Conservation (phyloP, 2,888 invertebrate genomes). For the Tyria jacobaeae region DNA sequence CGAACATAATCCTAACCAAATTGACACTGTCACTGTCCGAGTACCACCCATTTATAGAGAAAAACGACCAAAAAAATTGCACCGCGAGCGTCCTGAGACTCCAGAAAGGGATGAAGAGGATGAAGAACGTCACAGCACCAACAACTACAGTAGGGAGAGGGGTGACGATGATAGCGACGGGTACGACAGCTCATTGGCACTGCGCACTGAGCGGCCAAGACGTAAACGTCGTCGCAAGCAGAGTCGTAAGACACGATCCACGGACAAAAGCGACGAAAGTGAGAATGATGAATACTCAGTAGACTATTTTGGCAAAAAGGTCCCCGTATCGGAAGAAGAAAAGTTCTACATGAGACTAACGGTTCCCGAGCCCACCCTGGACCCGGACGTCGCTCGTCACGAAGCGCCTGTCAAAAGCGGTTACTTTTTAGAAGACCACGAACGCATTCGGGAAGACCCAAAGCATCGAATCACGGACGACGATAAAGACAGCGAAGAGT, state of each 20-base stretch:
- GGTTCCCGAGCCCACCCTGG: constrained; percentile 71
- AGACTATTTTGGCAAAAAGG: constrained; percentile 75
- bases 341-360: constrained; percentile 64
- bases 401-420: constrained; percentile 58
- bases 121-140: constrained; percentile 44
- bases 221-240: constrained; percentile 71
- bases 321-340: constrained; percentile 75
- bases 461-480: constrained; percentile 53
- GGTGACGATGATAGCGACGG: constrained; percentile 60
- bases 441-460: constrained; percentile 69
- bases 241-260: constrained; percentile 64
- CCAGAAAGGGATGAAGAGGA: constrained; percentile 61
- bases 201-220: constrained; percentile 63
- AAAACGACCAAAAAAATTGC: constrained; percentile 77
- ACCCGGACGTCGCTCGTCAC: constrained; percentile 69
- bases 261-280: constrained; percentile 40
- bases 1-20: constrained; percentile 81
- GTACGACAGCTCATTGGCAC: constrained; percentile 61
- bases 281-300: constrained; percentile 61
- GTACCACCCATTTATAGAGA: constrained; percentile 82
- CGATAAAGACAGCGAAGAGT: constrained; percentile 38
- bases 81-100: constrained; percentile 71
- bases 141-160: constrained; percentile 35
- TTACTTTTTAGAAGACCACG: constrained; percentile 70
- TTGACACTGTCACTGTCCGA: constrained; percentile 82